phyloP scores from a whole-genome alignment of 2,113 vertebrate genomes.

The Hucho hucho region DNA sequence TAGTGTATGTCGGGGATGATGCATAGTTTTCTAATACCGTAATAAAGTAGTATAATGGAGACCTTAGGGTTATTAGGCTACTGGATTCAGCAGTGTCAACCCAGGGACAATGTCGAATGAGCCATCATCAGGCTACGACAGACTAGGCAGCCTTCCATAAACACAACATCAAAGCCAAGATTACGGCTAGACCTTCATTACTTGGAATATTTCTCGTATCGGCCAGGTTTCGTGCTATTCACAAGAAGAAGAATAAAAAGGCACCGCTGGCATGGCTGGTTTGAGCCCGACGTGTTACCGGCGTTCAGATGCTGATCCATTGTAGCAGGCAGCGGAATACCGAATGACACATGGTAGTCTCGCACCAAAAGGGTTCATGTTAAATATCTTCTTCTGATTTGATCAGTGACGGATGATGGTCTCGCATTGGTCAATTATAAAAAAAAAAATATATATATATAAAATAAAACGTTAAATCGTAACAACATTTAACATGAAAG shows the following conservation, averaged over 20 bases:
- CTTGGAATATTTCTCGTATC: no score
- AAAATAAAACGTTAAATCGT: background rate
- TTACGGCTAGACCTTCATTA: no score
- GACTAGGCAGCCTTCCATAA: background rate
- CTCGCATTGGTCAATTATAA: background rate
- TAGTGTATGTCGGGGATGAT: no score
- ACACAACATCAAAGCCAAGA: background rate
- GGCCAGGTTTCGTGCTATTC: no score
- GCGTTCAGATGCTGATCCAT: background rate
- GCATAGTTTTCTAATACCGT: no score
- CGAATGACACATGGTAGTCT: background rate
- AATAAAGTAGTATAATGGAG: no score
- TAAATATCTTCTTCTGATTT: slow-evolving; percentile 58
- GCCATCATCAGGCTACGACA: background rate
- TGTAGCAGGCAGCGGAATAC: no score
- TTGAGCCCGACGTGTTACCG: background rate
- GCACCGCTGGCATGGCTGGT: background rate
- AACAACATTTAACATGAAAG: background rate
- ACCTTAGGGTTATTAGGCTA: no score
- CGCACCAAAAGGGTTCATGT: slow-evolving; percentile 71
- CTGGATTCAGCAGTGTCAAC: no score
- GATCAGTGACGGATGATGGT: slow-evolving; percentile 2
- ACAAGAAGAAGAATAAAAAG: background rate
- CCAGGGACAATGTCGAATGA: background rate
- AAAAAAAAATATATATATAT: no score